Evolutionary conservation across 2,113 vertebrate genomes (phyloP).

Genomic region (Dicerorhinus sumatrensis): DNA sequence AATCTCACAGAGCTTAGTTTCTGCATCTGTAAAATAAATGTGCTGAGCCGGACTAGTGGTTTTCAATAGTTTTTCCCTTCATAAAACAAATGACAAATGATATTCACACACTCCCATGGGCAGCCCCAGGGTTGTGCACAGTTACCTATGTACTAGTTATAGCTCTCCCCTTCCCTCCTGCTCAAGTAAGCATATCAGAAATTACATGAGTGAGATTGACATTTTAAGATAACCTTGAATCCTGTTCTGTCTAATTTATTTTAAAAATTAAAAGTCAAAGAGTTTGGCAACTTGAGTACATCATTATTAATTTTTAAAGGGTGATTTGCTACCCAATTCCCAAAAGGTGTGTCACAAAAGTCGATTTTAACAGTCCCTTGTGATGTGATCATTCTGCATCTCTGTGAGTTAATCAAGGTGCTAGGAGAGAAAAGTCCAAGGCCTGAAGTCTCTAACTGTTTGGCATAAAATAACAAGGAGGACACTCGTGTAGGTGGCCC

Average conservation of each 20-base stretch:
- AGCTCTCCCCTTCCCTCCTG: background rate
- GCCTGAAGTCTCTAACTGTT: background rate
- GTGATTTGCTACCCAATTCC: conserved; percentile 10
- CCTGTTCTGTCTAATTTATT: conserved; percentile 40
- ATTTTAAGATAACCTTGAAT: conserved; percentile 63
- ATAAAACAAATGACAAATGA: conserved; percentile 49
- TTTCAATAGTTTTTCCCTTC: conserved; percentile 19
- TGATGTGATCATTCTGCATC: background rate
- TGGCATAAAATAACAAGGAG: background rate
- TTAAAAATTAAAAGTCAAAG: conserved; percentile 62
- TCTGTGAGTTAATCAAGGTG: background rate
- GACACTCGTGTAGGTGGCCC: background rate
- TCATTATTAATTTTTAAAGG: conserved; percentile 52
- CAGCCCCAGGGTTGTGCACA: background rate
- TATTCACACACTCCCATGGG: background rate
- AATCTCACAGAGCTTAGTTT: conserved; percentile 6
- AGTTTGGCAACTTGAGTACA: conserved; percentile 35
- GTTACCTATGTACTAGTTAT: background rate
- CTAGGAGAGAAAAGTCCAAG: background rate
- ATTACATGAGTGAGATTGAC: background rate
- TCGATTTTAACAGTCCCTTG: background rate
- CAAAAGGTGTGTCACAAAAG: conserved; percentile 3
- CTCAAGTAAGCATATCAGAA: conserved; percentile 26
- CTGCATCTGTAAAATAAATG: conserved; percentile 47
- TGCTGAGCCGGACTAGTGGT: background rate